Percentiles rank a stretch among this genome's conserved stretches.
Evolutionary conservation across 2,888 invertebrate genomes (phyloP).

Genomic region (Aphidoletes aphidimyza): DNA sequence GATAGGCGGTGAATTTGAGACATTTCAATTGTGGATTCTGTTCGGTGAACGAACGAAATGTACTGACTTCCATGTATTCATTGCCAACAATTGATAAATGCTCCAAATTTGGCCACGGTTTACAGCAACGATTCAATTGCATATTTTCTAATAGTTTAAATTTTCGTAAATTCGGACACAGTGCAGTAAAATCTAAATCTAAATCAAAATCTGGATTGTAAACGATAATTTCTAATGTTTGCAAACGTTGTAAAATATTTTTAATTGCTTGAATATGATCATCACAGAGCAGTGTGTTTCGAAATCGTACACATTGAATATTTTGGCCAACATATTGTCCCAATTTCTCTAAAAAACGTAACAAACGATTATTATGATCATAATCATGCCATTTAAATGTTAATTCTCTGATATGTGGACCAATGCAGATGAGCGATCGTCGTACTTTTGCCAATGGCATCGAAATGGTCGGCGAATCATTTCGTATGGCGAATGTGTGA

Average conservation of each 20-base stretch:
- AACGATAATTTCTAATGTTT: not conserved
- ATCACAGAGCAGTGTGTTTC: not conserved
- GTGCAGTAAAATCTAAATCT: not conserved
- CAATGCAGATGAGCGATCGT: not conserved
- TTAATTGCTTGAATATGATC: not conserved
- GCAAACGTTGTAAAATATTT: not conserved
- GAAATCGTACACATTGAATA: not conserved
- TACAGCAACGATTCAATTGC: not conserved
- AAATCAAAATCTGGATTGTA: not conserved
- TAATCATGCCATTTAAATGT: not conserved
- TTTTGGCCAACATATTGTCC: not conserved
- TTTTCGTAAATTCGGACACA: slow-evolving; percentile 31
- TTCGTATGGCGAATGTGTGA: not conserved
- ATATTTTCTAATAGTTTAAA: slow-evolving; percentile 16
- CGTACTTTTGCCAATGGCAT: slow-evolving; percentile 23
- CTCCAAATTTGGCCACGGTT: slow-evolving; percentile 22
- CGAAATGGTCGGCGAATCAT: not conserved
- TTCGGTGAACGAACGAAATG: not conserved
- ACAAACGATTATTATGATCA: not conserved
- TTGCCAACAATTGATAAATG: slow-evolving; percentile 10
- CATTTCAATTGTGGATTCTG: slow-evolving; percentile 15
- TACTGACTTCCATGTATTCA: not conserved
- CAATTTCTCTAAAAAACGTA: slow-evolving; percentile 23
- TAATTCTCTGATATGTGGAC: not conserved
- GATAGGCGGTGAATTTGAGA: slow-evolving; percentile 14